phyloP scores from a whole-genome alignment of 1,140 invertebrate genomes.

The Dryas iulia region DNA sequence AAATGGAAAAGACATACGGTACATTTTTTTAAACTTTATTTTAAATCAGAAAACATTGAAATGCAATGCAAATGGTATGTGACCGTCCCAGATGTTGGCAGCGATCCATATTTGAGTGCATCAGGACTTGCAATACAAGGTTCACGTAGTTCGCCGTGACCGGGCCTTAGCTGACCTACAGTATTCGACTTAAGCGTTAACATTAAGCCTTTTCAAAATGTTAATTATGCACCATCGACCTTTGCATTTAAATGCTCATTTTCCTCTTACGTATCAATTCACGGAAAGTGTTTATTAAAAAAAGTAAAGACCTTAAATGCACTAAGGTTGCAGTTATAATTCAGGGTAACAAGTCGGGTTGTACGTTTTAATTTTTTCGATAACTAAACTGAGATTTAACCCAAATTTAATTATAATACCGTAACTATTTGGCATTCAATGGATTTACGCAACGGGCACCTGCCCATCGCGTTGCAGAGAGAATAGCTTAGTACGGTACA shows the following conservation, averaged over 20 bases:
- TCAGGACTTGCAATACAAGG: slow-evolving; percentile 34
- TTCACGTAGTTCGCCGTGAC: slow-evolving; percentile 50
- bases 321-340: background rate
- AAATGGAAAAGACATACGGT: too few relatives aligned
- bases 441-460: too few relatives aligned
- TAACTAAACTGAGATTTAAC: too few relatives aligned
- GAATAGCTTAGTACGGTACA: too few relatives aligned
- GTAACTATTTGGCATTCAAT: too few relatives aligned
- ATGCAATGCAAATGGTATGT: background rate
- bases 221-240: slow-evolving; percentile 24
- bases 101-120: slow-evolving; percentile 42
- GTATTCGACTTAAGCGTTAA: slow-evolving; percentile 32
- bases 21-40: background rate
- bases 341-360: background rate
- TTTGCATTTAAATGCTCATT: slow-evolving; percentile 14
- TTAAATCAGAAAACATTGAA: slow-evolving; percentile 1
- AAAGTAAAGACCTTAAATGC: background rate
- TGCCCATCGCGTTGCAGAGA: too few relatives aligned
- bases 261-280: slow-evolving; percentile 26
- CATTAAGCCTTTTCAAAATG: slow-evolving; percentile 25
- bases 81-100: slow-evolving; percentile 33
- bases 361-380: too few relatives aligned
- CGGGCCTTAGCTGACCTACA: slow-evolving; percentile 31
- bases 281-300: slow-evolving; percentile 19
- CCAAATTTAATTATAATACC: too few relatives aligned